Evolutionary conservation across 2,113 vertebrate genomes (phyloP).

Genomic region (Cynocephalus volans): DNA sequence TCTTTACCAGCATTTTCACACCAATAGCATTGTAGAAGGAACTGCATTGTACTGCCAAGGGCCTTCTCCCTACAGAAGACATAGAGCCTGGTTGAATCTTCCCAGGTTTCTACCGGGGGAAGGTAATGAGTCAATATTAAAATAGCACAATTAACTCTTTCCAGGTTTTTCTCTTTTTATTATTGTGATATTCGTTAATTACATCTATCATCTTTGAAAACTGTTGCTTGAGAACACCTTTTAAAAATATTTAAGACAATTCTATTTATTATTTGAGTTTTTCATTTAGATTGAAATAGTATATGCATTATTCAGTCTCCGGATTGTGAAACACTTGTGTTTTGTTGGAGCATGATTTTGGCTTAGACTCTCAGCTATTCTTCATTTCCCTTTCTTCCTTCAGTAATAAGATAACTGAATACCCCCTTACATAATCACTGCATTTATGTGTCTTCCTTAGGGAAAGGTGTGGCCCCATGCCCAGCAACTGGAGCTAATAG

Average conservation of each 20-base stretch:
- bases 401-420: background rate
- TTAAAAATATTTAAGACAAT: background rate
- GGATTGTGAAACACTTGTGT: background rate
- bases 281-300: background rate
- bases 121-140: background rate
- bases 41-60: rapidly evolving
- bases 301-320: background rate
- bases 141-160: background rate
- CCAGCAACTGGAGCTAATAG: background rate
- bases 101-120: background rate
- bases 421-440: background rate
- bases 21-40: background rate
- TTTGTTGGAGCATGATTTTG: background rate
- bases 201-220: background rate
- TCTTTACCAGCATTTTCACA: background rate
- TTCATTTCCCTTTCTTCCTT: background rate
- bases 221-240: background rate
- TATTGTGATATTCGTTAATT: background rate
- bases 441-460: background rate
- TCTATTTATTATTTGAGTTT: background rate
- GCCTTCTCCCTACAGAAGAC: background rate
- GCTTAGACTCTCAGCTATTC: background rate
- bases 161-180: background rate
- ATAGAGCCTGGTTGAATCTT: background rate
- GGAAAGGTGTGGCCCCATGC: background rate